phyloP scores from a whole-genome alignment of 2,888 invertebrate genomes.

The Hirtodrosophila trivittata region DNA sequence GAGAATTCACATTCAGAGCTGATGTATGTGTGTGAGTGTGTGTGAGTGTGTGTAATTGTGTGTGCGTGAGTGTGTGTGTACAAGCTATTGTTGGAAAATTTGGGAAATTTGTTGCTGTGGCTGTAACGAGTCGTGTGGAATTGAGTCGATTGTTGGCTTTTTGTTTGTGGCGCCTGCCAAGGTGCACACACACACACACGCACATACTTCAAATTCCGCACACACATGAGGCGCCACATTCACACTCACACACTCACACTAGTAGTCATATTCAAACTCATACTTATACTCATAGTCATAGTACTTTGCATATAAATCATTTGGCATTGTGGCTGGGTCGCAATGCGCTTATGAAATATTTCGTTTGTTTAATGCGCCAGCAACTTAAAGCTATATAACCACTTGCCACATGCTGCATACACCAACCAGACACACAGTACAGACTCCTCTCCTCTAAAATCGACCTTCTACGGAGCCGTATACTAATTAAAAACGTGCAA shows the following conservation, averaged over 20 bases:
- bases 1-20: constrained; percentile 33
- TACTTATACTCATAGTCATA: constrained; percentile 29
- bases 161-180: constrained; percentile 49
- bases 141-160: constrained; percentile 54
- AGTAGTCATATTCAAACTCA: constrained; percentile 5
- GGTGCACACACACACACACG: constrained; percentile 26
- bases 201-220: background rate
- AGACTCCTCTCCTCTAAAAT: background rate
- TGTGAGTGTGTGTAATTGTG: constrained; percentile 17
- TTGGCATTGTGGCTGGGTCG: constrained; percentile 66
- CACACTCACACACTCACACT: constrained; percentile 6
- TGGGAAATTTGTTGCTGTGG: constrained; percentile 50
- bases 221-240: background rate
- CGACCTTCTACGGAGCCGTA: constrained; percentile 11
- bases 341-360: constrained; percentile 75
- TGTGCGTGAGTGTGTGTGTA: constrained; percentile 5
- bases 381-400: constrained; percentile 49
- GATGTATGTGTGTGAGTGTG: constrained; percentile 9
- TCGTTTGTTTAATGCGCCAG: constrained; percentile 60
- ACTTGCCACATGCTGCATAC: constrained; percentile 18
- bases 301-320: constrained; percentile 73
- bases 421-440: constrained; percentile 2
- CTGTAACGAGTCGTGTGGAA: constrained; percentile 43
- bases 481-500: constrained; percentile 77
- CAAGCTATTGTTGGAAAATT: constrained; percentile 48